Conservation (phyloP, 64 coral and sea anemone genomes). For the Cladopsammia gracilis region DNA sequence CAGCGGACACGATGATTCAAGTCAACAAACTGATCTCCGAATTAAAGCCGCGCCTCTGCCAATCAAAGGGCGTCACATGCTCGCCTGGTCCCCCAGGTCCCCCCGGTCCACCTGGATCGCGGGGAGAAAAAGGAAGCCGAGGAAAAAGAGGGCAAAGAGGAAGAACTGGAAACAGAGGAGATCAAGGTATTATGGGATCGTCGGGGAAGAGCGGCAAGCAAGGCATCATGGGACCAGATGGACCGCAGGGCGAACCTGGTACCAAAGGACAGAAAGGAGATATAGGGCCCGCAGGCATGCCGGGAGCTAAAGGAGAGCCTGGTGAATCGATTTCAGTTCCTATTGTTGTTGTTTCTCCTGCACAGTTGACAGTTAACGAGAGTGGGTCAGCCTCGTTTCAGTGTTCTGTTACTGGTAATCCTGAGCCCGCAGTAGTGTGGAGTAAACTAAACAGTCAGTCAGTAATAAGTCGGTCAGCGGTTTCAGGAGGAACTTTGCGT, state of each 20-base stretch:
- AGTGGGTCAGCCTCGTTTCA: constrained; percentile 8
- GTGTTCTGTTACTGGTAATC: constrained; percentile 64
- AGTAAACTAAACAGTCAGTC: constrained; percentile 46
- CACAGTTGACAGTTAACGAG: constrained; percentile 38
- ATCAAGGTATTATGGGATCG: constrained; percentile 28
- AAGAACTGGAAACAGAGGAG: background rate
- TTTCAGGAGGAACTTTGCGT: constrained; percentile 16
- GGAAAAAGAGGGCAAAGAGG: constrained; percentile 43
- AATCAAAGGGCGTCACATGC: background rate
- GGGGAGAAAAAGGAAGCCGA: constrained; percentile 10
- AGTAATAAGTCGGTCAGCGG: background rate
- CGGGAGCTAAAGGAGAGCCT: constrained; percentile 48
- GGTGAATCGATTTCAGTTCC: constrained; percentile 21
- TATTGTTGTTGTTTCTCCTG: constrained; percentile 34
- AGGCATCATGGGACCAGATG: constrained; percentile 18
- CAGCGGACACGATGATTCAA: background rate
- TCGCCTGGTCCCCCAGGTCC: background rate
- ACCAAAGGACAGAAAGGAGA: constrained; percentile 45
- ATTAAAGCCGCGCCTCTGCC: background rate
- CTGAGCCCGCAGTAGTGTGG: constrained; percentile 61
- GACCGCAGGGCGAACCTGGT: constrained; percentile 7
- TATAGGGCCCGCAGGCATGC: constrained; percentile 21
- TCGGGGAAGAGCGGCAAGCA: constrained; percentile 21
- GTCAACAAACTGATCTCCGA: background rate
- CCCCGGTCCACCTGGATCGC: constrained; percentile 35